Percentiles rank a stretch among this genome's conserved stretches.
Conservation (phyloP, 2,113 vertebrate genomes). For the Python bivittatus region DNA sequence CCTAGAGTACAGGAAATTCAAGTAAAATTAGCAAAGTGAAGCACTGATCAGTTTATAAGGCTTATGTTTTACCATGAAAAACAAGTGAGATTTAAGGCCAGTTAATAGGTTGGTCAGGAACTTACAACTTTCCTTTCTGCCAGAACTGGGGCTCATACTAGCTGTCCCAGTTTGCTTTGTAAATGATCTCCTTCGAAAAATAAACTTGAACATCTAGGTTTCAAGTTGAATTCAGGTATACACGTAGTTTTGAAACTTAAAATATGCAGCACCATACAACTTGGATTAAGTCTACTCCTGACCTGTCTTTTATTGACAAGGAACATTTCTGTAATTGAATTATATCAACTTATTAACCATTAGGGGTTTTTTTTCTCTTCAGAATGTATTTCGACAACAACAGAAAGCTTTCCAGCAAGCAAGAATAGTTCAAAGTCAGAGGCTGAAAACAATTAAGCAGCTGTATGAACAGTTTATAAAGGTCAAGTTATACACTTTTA, state of each 20-base stretch:
- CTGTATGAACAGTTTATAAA: slow-evolving; percentile 89
- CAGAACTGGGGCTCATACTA: background rate
- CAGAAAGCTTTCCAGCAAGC: slow-evolving; percentile 91
- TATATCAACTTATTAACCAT: background rate
- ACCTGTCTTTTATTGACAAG: background rate
- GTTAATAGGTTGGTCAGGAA: background rate
- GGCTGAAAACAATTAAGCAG: slow-evolving; percentile 88
- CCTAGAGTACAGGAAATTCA: background rate
- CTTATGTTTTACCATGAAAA: background rate
- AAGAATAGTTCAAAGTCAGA: slow-evolving; percentile 87
- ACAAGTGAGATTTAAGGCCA: background rate
- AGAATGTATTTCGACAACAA: slow-evolving; percentile 90
- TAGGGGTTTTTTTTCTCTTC: slow-evolving; percentile 34
- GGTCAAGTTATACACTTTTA: slow-evolving; percentile 69
- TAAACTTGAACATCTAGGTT: background rate
- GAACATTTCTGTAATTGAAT: background rate
- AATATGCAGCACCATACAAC: background rate
- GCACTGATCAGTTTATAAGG: background rate
- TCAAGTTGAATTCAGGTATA: background rate
- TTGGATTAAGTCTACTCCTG: background rate
- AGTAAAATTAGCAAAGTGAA: background rate
- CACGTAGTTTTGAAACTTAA: background rate
- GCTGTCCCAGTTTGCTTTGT: background rate
- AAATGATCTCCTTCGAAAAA: background rate
- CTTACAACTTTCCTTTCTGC: background rate